Conservation (phyloP, 2,797 vertebrate species). For the Passerculus sandwichensis region DNA sequence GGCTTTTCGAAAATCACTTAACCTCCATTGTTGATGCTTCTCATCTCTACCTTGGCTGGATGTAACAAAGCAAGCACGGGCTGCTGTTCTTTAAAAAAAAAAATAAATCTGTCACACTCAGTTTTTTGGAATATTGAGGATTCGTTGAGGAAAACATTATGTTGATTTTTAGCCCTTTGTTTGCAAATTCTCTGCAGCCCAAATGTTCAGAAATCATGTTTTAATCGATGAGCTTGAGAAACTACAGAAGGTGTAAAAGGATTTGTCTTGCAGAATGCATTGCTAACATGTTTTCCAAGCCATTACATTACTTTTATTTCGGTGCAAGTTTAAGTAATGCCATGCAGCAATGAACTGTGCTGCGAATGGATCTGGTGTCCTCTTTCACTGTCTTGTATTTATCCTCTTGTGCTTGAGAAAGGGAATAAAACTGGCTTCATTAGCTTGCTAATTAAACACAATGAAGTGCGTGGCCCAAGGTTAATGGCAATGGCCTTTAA, state of each 20-base stretch:
- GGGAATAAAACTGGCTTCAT: constrained; percentile 69
- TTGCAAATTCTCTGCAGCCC: constrained; percentile 66
- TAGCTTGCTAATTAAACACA: constrained; percentile 75
- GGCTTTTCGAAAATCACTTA: constrained; percentile 63
- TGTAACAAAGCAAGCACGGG: constrained; percentile 34
- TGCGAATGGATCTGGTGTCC: constrained; percentile 38
- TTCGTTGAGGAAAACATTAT: constrained; percentile 65
- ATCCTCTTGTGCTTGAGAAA: constrained; percentile 65
- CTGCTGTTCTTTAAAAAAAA: not conserved
- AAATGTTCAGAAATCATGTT: constrained; percentile 68
- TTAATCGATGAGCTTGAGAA: constrained; percentile 16
- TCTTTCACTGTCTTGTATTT: constrained; percentile 60
- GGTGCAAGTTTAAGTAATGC: constrained; percentile 43
- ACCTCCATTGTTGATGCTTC: constrained; percentile 60
- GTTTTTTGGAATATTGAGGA: constrained; percentile 57
- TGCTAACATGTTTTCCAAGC: not conserved
- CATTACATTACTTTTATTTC: constrained; percentile 46
- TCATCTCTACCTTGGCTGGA: constrained; percentile 32
- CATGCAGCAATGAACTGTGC: constrained; percentile 38
- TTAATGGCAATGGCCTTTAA: constrained; percentile 70
- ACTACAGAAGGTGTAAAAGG: constrained; percentile 55
- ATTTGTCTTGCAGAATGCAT: constrained; percentile 23
- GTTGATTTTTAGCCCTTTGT: constrained; percentile 68
- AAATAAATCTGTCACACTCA: not conserved
- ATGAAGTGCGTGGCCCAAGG: constrained; percentile 67